Conservation (phyloP, 2,113 vertebrate genomes). For the Colossoma macropomum region DNA sequence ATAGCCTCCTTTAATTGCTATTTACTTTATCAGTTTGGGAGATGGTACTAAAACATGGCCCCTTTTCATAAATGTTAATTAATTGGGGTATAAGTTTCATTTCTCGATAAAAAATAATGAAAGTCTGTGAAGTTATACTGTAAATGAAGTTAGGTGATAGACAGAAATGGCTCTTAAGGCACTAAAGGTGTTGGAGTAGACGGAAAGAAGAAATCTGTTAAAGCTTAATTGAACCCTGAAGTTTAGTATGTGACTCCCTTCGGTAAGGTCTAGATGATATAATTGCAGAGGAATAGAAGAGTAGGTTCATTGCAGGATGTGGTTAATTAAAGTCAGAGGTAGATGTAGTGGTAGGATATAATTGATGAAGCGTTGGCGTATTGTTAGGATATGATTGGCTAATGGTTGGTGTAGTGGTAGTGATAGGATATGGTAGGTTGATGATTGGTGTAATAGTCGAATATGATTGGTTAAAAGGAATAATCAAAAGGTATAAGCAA, state of each 20-base stretch:
- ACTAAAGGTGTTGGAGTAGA: neutral
- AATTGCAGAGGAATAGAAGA: too few species aligned
- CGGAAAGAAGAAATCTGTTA: neutral
- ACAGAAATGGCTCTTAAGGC: neutral
- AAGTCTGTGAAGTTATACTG: neutral
- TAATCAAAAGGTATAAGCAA: too few species aligned
- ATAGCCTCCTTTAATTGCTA: slow-evolving; percentile 37
- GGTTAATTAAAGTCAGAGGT: too few species aligned
- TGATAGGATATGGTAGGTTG: too few species aligned
- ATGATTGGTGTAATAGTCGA: too few species aligned
- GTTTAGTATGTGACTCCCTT: slow-evolving; percentile 7
- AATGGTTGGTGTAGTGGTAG: too few species aligned
- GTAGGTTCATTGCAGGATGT: too few species aligned
- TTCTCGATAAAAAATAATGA: slow-evolving; percentile 32
- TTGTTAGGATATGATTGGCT: too few species aligned
- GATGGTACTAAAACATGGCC: slow-evolving; percentile 8
- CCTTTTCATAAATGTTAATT: slow-evolving; percentile 33
- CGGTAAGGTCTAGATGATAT: too few species aligned
- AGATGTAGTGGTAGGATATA: too few species aligned
- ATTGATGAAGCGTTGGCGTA: too few species aligned
- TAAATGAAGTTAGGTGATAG: neutral
- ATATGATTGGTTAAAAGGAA: too few species aligned
- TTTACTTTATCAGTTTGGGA: slow-evolving; percentile 11
- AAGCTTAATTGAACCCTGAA: neutral
- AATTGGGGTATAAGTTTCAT: slow-evolving; percentile 20